Conservation (phyloP, 2,888 invertebrate genomes). For the Caenorhabditis zanzibari region DNA sequence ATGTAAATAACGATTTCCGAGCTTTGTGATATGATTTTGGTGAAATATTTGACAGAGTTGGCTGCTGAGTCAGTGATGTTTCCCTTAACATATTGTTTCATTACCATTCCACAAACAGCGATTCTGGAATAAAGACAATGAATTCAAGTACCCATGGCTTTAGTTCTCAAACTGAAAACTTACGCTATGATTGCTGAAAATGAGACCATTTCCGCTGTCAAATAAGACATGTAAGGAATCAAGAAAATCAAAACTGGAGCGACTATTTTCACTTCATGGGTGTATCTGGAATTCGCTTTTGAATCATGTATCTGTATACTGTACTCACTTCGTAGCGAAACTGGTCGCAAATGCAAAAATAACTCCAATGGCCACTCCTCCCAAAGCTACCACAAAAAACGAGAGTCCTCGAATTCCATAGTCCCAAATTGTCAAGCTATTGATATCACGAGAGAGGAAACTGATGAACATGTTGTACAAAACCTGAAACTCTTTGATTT, state of each 20-base stretch:
- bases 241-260: constrained; percentile 93
- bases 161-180: too few species aligned
- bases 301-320: too few species aligned
- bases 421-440: constrained; percentile 66
- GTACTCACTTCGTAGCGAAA: constrained; percentile 78
- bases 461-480: constrained; percentile 78
- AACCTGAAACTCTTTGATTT: constrained; percentile 61
- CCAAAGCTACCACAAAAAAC: constrained; percentile 82
- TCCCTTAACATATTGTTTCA: constrained; percentile 98
- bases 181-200: constrained; percentile 15
- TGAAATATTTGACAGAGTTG: constrained; percentile 97
- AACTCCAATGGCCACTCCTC: constrained; percentile 80
- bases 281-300: constrained; percentile 87
- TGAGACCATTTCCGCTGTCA: constrained; percentile 23
- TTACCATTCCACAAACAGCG: constrained; percentile 97
- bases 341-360: constrained; percentile 78
- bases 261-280: constrained; percentile 95
- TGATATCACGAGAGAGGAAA: constrained; percentile 76
- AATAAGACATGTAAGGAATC: constrained; percentile 13
- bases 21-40: constrained; percentile 98
- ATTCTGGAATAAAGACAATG: constrained; percentile 88
- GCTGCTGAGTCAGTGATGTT: constrained; percentile 99
- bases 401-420: constrained; percentile 69
- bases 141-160: too few species aligned
- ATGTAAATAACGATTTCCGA: constrained; percentile 91